A percentile compares a stretch with the other conserved stretches of the same genome.
phyloP scores from a whole-genome alignment of 2,888 invertebrate species.

The Nectonema munidae region DNA sequence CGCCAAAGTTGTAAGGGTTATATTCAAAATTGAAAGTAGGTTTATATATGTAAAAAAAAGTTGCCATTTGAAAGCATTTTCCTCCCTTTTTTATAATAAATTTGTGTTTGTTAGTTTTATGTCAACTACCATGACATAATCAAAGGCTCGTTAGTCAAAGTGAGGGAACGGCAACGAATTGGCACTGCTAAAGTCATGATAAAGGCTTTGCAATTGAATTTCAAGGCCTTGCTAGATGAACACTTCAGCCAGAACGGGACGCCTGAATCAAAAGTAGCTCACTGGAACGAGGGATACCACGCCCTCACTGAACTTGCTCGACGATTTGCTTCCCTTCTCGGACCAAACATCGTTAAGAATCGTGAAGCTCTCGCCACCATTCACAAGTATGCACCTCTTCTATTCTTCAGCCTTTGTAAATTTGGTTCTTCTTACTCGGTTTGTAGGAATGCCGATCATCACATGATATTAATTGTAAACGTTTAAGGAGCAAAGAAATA shows the following conservation, averaged over 20 bases:
- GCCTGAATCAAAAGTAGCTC: not conserved
- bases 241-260: no score
- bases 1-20: no score
- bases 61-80: no score
- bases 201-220: slow-evolving; percentile 54
- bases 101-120: slow-evolving; percentile 35
- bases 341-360: slow-evolving; percentile 74
- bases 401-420: not conserved
- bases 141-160: slow-evolving; percentile 75
- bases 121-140: slow-evolving; percentile 95
- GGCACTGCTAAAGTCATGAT: slow-evolving; percentile 76
- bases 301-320: slow-evolving; percentile 50
- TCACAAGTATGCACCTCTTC: slow-evolving; percentile 29
- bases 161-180: slow-evolving; percentile 79
- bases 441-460: no score
- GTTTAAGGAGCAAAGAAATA: no score
- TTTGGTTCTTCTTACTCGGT: no score
- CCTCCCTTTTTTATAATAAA: no score
- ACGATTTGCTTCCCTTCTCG: slow-evolving; percentile 76
- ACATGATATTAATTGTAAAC: no score
- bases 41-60: no score
- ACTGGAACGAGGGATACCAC: slow-evolving; percentile 19
- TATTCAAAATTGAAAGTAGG: no score
- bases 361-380: slow-evolving; percentile 72
- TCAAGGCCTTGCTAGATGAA: slow-evolving; percentile 37